Evolutionary conservation across 2,797 vertebrate species (phyloP), one percentile per base, ranked within the genome.

Genomic region (Sphenopsis melanotis): DNA sequence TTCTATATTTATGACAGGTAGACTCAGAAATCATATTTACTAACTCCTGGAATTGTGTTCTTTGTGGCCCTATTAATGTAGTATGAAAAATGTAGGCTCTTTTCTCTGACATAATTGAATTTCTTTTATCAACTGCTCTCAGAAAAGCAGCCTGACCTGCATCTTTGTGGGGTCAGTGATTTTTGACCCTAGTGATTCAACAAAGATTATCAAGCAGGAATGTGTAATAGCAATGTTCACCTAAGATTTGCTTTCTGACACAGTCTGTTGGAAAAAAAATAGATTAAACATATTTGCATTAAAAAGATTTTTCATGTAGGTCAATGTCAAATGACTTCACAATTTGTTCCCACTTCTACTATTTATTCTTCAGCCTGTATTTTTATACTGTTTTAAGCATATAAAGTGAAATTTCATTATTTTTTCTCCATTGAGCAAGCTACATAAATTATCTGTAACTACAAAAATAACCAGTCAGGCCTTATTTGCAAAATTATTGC

Each of bases 71-170:
- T 91, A 59, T 88, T 84, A 95, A 69, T 42, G 2, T 52, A 47
- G 36, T 50, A 50, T 52, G 59, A 92, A 93, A 97, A 92, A 86
- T 81, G 23, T 66, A 71, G 36, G n/a, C 50, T 64, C 7, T 61
- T 85, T 37, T 81, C 24, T 60, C 12, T 63, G 77, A 79, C 18
- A 63, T 76, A 90, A 93, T 61, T 88, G 49, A 53, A 32, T 77
- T 79, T 87, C 69, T 80, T 91, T 65, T 46, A 80, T 94, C 82
- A 85, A 2, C 42, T 82, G 18, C 39, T 87, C 70, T 68, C 76
- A 80, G 79, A n/a, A 95, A 93, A 90, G 50, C 36, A 93, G 12
- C 22, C 95, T 95, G 50, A 92, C 79, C 65, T 83, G 24, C 29
- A 68, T 74, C 68, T 82, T 82, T 94, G 16, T 72, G 57, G 61